Percentiles rank a stretch among this genome's conserved stretches.
Conservation (phyloP, 2,797 vertebrate genomes). For the Rhynchotus rufescens region DNA sequence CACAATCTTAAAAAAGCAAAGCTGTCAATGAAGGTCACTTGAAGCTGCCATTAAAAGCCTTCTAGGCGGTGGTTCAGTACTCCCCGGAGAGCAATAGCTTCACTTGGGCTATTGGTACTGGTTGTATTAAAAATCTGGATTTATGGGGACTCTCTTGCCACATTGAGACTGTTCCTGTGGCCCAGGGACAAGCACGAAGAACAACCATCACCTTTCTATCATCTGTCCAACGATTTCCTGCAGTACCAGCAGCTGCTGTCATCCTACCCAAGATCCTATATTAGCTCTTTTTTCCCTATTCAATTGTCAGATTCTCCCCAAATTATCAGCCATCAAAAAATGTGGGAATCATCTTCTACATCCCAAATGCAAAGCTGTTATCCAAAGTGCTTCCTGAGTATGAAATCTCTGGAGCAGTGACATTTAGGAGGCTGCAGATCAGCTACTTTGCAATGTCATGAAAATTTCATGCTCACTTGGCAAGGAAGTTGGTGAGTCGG, state of each 20-base stretch:
- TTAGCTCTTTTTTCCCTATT: not conserved
- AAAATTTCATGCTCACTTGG: slow-evolving; percentile 63
- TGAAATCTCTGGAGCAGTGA: not conserved
- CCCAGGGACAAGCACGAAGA: not conserved
- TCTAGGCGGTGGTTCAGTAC: not conserved
- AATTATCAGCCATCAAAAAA: not conserved
- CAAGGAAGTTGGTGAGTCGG: slow-evolving; percentile 57
- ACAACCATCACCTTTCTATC: not conserved
- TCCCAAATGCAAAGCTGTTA: not conserved
- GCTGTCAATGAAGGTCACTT: not conserved
- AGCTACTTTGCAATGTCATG: slow-evolving; percentile 49
- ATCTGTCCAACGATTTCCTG: not conserved
- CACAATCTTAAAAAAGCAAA: not conserved
- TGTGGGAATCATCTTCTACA: not conserved
- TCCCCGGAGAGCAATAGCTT: not conserved
- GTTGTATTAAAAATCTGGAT: not conserved
- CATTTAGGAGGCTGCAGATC: slow-evolving; percentile 29
- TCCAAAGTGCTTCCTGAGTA: not conserved
- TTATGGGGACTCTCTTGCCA: not conserved
- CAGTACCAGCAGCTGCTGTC: not conserved
- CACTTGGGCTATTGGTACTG: not conserved
- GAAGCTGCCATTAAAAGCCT: not conserved
- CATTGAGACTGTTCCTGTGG: not conserved
- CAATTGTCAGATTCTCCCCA: not conserved
- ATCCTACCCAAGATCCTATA: not conserved